These are phyloP conservation scores for Cylloceria caligata DNA, from an alignment of 2,888 invertebrate species.

Conservation along the genomic window DNA sequence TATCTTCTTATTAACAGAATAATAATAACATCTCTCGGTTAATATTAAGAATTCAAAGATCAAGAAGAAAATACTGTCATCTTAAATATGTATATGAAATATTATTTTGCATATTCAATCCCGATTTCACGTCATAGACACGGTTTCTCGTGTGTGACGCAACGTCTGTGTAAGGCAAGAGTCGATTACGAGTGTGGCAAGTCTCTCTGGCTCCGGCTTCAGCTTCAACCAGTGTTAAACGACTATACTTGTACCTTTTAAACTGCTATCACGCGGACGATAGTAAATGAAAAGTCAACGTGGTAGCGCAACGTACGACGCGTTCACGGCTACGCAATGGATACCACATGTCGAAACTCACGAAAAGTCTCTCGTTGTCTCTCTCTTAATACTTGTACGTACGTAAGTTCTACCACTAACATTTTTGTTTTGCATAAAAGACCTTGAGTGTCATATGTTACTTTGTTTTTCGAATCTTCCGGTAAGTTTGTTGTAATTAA, in stretches of 20 bases:
- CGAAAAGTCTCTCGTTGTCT: background rate
- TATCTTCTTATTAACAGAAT: too few species aligned
- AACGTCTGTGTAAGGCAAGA: background rate
- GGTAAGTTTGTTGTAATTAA: background rate
- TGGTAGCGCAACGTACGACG: too few species aligned
- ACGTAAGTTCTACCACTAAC: background rate
- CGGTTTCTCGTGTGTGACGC: conserved; percentile 12
- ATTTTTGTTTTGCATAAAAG: background rate
- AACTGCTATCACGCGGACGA: background rate
- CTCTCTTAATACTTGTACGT: background rate
- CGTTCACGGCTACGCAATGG: background rate
- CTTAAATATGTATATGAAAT: background rate
- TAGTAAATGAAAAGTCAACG: conserved; percentile 23
- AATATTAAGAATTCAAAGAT: too few species aligned
- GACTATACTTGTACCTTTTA: background rate
- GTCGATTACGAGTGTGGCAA: conserved; percentile 10
- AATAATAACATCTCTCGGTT: too few species aligned
- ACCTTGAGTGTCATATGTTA: too few species aligned
- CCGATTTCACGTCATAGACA: conserved; percentile 3
- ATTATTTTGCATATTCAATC: background rate
- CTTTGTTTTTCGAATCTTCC: background rate
- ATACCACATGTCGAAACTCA: background rate
- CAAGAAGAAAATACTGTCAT: background rate
- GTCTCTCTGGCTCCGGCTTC: background rate
- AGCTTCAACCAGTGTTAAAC: background rate